Conservation (phyloP, 2,888 invertebrate species). For the Drosophila tanythrix region DNA sequence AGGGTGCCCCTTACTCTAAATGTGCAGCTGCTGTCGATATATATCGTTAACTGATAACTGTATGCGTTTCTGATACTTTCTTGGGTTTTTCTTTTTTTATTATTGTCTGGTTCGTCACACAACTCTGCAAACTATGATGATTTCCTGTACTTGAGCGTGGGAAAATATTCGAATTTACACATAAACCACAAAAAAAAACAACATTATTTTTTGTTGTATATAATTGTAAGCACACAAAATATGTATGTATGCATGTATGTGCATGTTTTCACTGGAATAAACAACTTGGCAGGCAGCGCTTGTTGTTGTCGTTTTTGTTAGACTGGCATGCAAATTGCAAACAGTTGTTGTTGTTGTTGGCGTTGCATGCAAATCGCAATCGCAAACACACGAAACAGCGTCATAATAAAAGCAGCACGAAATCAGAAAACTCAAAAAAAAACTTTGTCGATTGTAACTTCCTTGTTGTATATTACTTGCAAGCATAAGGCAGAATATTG, state of each 20-base stretch:
- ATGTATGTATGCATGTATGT: slow-evolving; percentile 6
- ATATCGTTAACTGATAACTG: background rate
- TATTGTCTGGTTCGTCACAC: background rate
- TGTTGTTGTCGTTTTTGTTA: slow-evolving; percentile 33
- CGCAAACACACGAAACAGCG: slow-evolving; percentile 46
- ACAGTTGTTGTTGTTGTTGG: slow-evolving; percentile 24
- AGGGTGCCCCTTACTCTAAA: slow-evolving; percentile 11
- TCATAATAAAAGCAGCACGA: slow-evolving; percentile 40
- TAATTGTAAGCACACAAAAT: slow-evolving; percentile 13
- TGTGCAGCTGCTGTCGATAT: background rate
- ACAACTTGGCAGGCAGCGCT: slow-evolving; percentile 25
- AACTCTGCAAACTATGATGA: slow-evolving; percentile 10
- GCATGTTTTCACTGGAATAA: slow-evolving; percentile 27
- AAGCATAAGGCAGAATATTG: slow-evolving; percentile 34
- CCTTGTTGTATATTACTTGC: background rate
- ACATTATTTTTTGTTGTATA: slow-evolving; percentile 8
- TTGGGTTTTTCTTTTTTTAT: background rate
- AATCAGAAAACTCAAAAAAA: slow-evolving; percentile 11
- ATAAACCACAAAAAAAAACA: slow-evolving; percentile 6
- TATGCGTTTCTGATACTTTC: background rate
- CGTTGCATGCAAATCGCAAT: slow-evolving; percentile 53
- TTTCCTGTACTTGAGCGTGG: slow-evolving; percentile 24
- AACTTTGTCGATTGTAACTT: slow-evolving; percentile 26
- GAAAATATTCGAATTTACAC: slow-evolving; percentile 22
- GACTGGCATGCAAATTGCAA: slow-evolving; percentile 52